These are phyloP conservation scores for Entomobrya multifasciata DNA, from an alignment of 2,888 invertebrate species.

Conservation along the genomic window DNA sequence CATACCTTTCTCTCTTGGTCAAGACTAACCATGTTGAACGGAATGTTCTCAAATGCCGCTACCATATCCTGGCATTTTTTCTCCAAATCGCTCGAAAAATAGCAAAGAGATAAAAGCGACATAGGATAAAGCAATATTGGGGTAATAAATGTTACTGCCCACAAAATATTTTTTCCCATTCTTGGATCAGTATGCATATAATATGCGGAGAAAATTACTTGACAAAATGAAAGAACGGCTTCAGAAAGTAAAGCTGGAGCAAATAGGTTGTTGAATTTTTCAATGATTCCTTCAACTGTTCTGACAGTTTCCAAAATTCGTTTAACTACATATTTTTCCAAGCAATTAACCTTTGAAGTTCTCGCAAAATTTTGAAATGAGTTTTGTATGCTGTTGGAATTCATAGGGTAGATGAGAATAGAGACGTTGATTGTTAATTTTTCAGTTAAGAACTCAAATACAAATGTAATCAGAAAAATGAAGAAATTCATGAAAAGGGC, in stretches of 20 bases:
- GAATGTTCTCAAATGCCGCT: background rate
- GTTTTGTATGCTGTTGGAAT: background rate
- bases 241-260: constrained; percentile 4
- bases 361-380: background rate
- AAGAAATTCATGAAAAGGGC: constrained; percentile 18
- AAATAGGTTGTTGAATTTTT: constrained; percentile 14
- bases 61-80: background rate
- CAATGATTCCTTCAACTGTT: background rate
- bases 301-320: background rate
- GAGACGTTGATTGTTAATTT: background rate
- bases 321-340: no score
- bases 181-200: constrained; percentile 33
- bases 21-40: background rate
- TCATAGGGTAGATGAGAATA: background rate
- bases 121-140: constrained; percentile 21
- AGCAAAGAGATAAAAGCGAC: constrained; percentile 17
- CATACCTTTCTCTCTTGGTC: constrained; percentile 35
- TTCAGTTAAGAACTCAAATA: constrained; percentile 5
- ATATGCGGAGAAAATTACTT: constrained; percentile 29
- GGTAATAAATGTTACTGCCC: constrained; percentile 11
- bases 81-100: constrained; percentile 8
- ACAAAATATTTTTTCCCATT: background rate
- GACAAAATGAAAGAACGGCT: constrained; percentile 11
- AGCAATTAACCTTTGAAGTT: no score
- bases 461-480: constrained; percentile 22